Conservation (phyloP, 2,113 vertebrate genomes). For the Hemibagrus wyckioides region DNA sequence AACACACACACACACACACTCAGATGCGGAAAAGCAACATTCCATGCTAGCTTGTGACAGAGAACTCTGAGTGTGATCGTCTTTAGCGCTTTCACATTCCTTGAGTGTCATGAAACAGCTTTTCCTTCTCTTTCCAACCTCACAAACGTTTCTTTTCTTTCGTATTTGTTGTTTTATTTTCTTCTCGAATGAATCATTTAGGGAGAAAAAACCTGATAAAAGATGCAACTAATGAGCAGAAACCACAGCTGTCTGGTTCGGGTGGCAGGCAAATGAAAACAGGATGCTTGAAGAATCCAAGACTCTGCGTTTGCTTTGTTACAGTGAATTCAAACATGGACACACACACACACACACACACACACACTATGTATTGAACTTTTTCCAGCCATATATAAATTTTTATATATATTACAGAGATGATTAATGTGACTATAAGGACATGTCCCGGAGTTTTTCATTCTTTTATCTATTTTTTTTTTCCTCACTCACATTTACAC, state of each 20-base stretch:
- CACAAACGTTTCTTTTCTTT: background rate
- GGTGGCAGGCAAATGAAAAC: slow-evolving; percentile 23
- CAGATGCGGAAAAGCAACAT: slow-evolving; percentile 26
- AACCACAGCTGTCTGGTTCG: background rate
- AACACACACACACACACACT: slow-evolving; percentile 27
- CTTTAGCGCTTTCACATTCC: slow-evolving; percentile 39
- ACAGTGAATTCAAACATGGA: background rate
- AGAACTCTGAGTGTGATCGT: slow-evolving; percentile 24
- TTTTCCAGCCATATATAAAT: background rate
- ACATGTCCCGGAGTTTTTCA: background rate
- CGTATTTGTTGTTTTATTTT: background rate
- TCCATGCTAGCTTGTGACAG: slow-evolving; percentile 16
- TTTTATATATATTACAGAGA: no score
- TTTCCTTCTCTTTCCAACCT: background rate
- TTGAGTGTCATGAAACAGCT: background rate
- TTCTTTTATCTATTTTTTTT: background rate
- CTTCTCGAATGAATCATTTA: background rate
- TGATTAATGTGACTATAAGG: no score
- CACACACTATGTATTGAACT: background rate
- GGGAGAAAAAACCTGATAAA: slow-evolving; percentile 8
- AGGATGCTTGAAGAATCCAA: slow-evolving; percentile 33
- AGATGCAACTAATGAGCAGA: slow-evolving; percentile 18
- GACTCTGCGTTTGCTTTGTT: background rate
- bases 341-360: slow-evolving; percentile 15
- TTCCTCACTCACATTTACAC: no score